Evolutionary conservation across 2,113 vertebrate genomes (phyloP), one percentile per base, ranked within the genome.

Genomic region (Pelvicachromis taeniatus): DNA sequence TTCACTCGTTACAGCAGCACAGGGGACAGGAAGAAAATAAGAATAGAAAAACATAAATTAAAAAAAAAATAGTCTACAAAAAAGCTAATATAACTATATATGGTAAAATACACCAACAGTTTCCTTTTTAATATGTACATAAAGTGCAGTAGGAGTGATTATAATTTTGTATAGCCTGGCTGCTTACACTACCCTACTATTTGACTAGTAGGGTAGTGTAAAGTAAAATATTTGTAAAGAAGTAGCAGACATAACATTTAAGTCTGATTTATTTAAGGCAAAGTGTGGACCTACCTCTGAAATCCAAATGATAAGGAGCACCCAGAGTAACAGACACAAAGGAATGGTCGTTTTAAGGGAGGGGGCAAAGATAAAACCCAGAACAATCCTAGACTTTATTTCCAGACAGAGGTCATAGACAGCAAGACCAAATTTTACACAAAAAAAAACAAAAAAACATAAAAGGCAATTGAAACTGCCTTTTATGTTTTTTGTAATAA

Each of bases 11-110:
- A 38, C 59, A 63, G 59, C 59, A 65, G 59, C 19, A 6, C 59
- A 65, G 38, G 4, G 33, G 19, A 38, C 11, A 65, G 17, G 6
- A 0, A 35, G 0, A 2, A 38, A 10, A 31, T 21, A 63, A 38
- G 21, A 63, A 63, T 38, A 63, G 33, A 38, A 63, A 63, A 38
- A n/a, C 33, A 21, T 38, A 63, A 63, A 63, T 63, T n/a, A n/a
- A n/a, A 33, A 63, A 19, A 63, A 38, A 38, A 21, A 38, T 13
- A 13, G 33, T 38, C 33, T 63, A 8, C 59, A 38, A 63, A 63
- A 38, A 63, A 38, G 4, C 10, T 63, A 63, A 63, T 38, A 38
- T 63, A 63, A 63, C 38, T 63, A 63, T 63, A 38, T 63, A 38
- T 63, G 33, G 59, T 63, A 3, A 63, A 63, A 38, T 63, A 63